Evolutionary conservation across 2,888 invertebrate genomes (phyloP), one percentile per base, ranked within the genome.

Genomic region (Lasioglossum oenotherae): DNA sequence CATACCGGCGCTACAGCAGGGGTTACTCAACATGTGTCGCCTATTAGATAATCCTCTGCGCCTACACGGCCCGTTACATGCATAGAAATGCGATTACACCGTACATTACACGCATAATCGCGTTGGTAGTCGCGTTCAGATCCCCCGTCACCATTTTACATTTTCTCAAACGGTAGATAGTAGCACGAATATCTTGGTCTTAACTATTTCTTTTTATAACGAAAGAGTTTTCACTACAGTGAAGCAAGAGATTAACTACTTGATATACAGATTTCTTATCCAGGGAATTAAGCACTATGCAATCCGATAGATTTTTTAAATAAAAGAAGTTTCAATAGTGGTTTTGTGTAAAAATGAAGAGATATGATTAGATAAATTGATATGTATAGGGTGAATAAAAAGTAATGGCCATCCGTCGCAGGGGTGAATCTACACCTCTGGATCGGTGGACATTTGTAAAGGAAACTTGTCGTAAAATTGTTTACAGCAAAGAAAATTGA

Each of bases 71-170:
- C 64, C 27, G 82, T 73, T 86, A 87, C 89, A 89, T 79, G 90
- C 83, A 79, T 89, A 89, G 90, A 83, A 88, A 88, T 81, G 87
- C 88, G 89, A 89, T 90, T 90, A 90, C 87, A 87, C 69, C 89
- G 81, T 71, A 87, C 81, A 89, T 90, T 87, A 90, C 89, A 88
- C 73, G 81, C 57, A 87, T 76, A 78, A 74, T 76, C 81, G 60
- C 73, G 85, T 72, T 82, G 69, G 80, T 60, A 75, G 71, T 46
- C 84, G 74, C 73, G 19, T 19, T 53, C 72, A 73, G 44, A 69
- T 69, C 12, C 81, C 81, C 57, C 73, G 35, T 46, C 74, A 60
- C 75, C 75, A 75, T 44, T 27, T 35, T 72, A 71, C 84, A 80
- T 87, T 87, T 78, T 76, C 23, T 69, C 19, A 31, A 16, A 31